Evolutionary conservation across 2,888 invertebrate species (phyloP).

Genomic region (Anthophora plumipes): DNA sequence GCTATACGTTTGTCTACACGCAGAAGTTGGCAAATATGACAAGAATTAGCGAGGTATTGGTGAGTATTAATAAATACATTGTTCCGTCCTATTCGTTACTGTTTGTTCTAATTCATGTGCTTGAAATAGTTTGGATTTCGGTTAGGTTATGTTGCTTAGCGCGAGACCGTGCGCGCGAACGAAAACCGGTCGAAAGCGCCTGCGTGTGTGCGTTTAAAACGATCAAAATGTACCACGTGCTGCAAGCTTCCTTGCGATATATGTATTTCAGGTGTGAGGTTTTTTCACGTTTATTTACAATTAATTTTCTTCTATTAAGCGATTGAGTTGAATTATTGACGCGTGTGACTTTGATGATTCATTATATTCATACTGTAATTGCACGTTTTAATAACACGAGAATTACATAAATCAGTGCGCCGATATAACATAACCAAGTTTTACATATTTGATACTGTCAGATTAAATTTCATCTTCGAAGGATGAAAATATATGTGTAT

Average conservation of each 20-base stretch:
- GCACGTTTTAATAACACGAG: neutral
- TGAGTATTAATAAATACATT: conserved; percentile 47
- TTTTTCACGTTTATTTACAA: neutral
- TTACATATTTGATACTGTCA: neutral
- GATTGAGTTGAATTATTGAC: neutral
- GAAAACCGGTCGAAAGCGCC: conserved; percentile 1
- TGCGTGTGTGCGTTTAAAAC: neutral
- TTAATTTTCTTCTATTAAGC: neutral
- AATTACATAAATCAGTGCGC: neutral
- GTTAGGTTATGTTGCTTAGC: conserved; percentile 22
- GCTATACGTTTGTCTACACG: neutral
- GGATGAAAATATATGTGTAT: neutral
- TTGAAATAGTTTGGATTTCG: neutral
- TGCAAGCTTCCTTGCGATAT: neutral
- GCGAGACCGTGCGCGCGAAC: neutral
- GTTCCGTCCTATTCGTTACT: neutral
- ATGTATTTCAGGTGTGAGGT: neutral
- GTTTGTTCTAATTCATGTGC: neutral
- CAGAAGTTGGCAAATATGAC: conserved; percentile 36
- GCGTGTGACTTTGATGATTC: no score
- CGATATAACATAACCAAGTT: neutral
- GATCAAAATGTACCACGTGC: neutral
- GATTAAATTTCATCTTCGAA: neutral
- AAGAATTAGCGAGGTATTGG: conserved; percentile 50
- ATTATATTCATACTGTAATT: neutral